Conservation (phyloP, 2,888 invertebrate genomes). For the Cephalotes varians region DNA sequence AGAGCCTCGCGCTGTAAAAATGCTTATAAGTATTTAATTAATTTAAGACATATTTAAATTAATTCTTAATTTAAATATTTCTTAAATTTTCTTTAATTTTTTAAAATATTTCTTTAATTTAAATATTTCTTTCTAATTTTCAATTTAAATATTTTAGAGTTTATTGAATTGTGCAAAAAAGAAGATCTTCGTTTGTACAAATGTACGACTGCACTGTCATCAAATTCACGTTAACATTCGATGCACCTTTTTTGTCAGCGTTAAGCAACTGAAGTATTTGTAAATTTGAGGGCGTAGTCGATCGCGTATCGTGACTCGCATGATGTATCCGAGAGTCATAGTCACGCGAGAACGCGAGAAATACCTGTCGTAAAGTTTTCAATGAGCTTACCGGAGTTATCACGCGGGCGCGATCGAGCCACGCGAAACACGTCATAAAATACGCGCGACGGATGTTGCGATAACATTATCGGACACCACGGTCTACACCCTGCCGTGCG, state of each 20-base stretch:
- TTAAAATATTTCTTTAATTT: neutral
- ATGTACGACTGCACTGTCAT: neutral
- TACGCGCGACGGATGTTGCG: conserved; percentile 1
- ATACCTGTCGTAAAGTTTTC: conserved; percentile 34
- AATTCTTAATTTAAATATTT: neutral
- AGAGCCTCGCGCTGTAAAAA: neutral
- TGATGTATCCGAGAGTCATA: neutral
- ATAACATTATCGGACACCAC: conserved; percentile 31
- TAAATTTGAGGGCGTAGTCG: neutral
- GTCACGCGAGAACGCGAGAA: conserved; percentile 34
- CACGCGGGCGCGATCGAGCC: conserved; percentile 5
- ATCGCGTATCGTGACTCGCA: conserved; percentile 26
- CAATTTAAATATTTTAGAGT: neutral
- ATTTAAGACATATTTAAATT: neutral
- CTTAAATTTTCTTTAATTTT: too few relatives aligned
- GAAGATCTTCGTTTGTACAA: neutral
- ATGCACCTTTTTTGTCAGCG: neutral
- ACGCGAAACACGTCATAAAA: conserved; percentile 30
- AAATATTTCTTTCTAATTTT: conserved; percentile 1
- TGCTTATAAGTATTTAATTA: neutral
- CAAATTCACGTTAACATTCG: neutral
- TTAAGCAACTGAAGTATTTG: conserved; percentile 12
- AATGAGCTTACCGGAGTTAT: conserved; percentile 7
- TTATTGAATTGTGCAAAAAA: neutral
- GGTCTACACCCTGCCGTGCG: neutral